Evolutionary conservation across 2,888 invertebrate species (phyloP), one percentile per base, ranked within the genome.

Genomic region (Congeria kusceri): DNA sequence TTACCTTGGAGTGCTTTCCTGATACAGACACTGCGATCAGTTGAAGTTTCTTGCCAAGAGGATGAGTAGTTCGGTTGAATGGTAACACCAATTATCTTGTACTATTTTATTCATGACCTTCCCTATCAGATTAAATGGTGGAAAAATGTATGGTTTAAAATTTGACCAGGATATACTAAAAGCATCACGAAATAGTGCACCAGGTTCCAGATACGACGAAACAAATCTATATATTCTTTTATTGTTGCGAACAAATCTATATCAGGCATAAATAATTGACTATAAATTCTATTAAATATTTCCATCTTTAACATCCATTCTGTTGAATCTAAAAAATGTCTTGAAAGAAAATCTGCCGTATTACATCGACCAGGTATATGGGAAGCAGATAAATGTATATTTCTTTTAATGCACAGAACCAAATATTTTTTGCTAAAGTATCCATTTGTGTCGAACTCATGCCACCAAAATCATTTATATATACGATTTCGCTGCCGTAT

Each of bases 221-320:
- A 72, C 69, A 80, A 68, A 77, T 3, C 5, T 69, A 13, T 44
- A 23, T n/a, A 62, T 4, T 29, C 18, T 5, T 13, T 56, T 39
- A 29, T 56, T 11, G 23, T 11, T 3, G 39, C 28, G 66, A 72
- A 76, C 25, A 74, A 29, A 74, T 74, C 77, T 32, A 70, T 68
- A 29, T 79, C 64, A 28, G 79, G 70, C 20, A 47, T 9, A 72
- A 78, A 76, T 32, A 56, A 74, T 11, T 76, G 64, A 5, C 15
- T 29, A 47, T 65, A 72, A 13, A 72, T 20, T 27, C 61, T 73
- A 5, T 47, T 27, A 53, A 77, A 71, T 49, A 77, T 75, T n/a
- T 59, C n/a, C 20, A n/a, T 27, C 49, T 80, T 73, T 13, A 80
- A 32, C 70, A 70, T 73, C 83, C 79, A 83, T 25, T 71, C 79